A percentile compares a stretch with the other conserved stretches of the same genome.
Evolutionary conservation across 2,888 invertebrate genomes (phyloP).

Genomic region (Drosophila koepferae): DNA sequence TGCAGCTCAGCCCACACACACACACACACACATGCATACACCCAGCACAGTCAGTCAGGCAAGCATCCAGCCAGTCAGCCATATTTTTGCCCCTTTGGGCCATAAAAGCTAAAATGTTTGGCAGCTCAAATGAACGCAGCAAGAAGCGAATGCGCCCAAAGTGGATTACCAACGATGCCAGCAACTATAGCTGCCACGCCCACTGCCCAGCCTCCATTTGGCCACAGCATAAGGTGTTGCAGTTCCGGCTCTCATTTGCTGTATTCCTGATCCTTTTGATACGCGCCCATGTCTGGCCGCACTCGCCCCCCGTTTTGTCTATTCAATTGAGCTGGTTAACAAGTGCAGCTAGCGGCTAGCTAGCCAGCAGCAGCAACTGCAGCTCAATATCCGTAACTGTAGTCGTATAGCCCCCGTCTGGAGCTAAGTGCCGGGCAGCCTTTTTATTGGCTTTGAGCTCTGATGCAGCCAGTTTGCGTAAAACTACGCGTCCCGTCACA

Average conservation of each 20-base stretch:
- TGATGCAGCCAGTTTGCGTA: conserved; percentile 68
- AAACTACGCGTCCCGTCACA: conserved; percentile 60
- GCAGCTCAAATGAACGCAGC: conserved; percentile 68
- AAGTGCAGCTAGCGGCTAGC: conserved; percentile 27
- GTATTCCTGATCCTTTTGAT: conserved; percentile 24
- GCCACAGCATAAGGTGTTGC: conserved; percentile 36
- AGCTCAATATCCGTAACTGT: conserved; percentile 34
- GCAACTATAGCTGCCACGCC: conserved; percentile 4
- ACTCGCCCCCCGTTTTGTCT: conserved; percentile 44
- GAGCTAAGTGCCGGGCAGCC: conserved; percentile 51
- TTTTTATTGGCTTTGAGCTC: conserved; percentile 71
- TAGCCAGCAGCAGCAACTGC: neutral
- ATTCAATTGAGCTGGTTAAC: conserved; percentile 73
- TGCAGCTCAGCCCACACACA: neutral
- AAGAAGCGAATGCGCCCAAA: conserved; percentile 60
- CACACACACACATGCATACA: neutral
- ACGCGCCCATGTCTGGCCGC: neutral
- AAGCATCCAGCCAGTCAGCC: conserved; percentile 8
- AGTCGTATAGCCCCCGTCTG: conserved; percentile 23
- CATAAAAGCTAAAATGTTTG: conserved; percentile 72
- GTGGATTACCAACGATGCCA: conserved; percentile 66
- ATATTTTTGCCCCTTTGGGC: conserved; percentile 58
- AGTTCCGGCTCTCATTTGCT: conserved; percentile 15
- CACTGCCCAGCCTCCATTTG: neutral
- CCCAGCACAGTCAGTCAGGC: neutral